Evolutionary conservation across 2,113 vertebrate species (phyloP).

Genomic region (Arenaria interpres): DNA sequence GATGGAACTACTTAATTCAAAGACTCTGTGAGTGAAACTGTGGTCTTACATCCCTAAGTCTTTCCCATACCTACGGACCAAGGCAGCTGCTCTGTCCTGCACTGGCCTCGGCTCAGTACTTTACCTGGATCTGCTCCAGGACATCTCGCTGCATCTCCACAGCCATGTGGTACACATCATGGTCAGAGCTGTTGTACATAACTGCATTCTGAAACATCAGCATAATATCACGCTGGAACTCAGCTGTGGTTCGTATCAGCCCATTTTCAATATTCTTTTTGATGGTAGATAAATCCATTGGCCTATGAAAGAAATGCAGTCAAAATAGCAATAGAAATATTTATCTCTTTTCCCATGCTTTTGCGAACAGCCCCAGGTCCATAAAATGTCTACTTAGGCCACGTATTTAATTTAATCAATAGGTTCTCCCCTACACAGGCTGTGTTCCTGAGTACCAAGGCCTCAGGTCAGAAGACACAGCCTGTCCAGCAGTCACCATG

Average conservation of each 20-base stretch:
- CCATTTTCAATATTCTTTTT: conserved; percentile 99
- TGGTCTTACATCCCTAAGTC: neutral
- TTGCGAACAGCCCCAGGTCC: neutral
- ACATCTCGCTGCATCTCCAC: conserved; percentile 99
- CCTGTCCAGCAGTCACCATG: neutral
- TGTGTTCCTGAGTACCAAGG: neutral
- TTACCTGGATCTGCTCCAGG: conserved; percentile 94
- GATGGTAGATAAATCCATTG: conserved; percentile 98
- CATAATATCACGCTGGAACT: conserved; percentile 99
- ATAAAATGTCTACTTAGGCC: neutral
- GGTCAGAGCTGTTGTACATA: conserved; percentile 99
- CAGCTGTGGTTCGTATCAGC: conserved; percentile 94
- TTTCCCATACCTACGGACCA: neutral
- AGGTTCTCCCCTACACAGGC: neutral
- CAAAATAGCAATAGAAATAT: neutral
- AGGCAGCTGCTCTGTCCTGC: neutral
- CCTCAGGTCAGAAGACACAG: neutral
- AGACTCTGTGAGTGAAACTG: neutral
- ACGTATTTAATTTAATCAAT: neutral
- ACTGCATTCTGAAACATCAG: conserved; percentile 99
- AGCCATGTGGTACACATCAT: conserved; percentile 99
- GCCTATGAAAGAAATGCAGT: conserved; percentile 72
- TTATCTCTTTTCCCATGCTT: neutral
- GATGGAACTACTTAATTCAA: neutral
- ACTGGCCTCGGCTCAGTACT: neutral